phyloP scores from a whole-genome alignment of 2,888 invertebrate species.

The Cecidostiba fungosa region DNA sequence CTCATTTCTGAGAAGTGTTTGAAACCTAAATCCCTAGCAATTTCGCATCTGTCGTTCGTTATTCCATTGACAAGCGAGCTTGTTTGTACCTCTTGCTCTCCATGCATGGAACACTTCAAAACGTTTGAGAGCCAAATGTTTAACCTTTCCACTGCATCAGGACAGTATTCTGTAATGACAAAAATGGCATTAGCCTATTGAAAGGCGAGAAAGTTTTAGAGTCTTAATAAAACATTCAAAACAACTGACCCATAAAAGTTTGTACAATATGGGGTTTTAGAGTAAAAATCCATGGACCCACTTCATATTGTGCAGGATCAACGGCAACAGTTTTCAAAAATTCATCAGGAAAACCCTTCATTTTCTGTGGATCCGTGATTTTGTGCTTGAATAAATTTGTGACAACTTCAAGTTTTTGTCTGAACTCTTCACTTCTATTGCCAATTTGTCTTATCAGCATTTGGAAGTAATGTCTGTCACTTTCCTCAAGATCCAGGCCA shows the following conservation, averaged over 20 bases:
- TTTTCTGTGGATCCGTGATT: constrained; percentile 85
- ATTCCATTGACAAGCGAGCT: constrained; percentile 90
- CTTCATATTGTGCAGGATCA: constrained; percentile 82
- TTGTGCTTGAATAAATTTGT: constrained; percentile 86
- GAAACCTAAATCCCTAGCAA: constrained; percentile 90
- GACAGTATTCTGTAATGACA: constrained; percentile 86
- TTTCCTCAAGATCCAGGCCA: constrained; percentile 86
- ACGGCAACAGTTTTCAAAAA: constrained; percentile 85
- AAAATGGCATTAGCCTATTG: neutral
- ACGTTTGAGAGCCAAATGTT: constrained; percentile 92
- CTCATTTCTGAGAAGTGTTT: constrained; percentile 91
- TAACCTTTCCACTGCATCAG: constrained; percentile 89
- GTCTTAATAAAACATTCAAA: neutral
- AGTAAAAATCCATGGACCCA: constrained; percentile 93
- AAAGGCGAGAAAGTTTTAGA: neutral
- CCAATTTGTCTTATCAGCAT: neutral
- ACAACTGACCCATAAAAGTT: constrained; percentile 84
- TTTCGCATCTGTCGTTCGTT: constrained; percentile 84
- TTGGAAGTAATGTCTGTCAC: neutral
- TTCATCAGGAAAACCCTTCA: constrained; percentile 88
- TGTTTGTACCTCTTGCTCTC: constrained; percentile 85
- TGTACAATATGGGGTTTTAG: constrained; percentile 88
- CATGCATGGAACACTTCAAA: constrained; percentile 85
- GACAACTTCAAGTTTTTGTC: constrained; percentile 84
- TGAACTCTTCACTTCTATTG: constrained; percentile 77